A percentile compares a stretch with the other conserved stretches of the same genome.
Conservation (phyloP, 2,797 vertebrate species). For the Girardinus metallicus region DNA sequence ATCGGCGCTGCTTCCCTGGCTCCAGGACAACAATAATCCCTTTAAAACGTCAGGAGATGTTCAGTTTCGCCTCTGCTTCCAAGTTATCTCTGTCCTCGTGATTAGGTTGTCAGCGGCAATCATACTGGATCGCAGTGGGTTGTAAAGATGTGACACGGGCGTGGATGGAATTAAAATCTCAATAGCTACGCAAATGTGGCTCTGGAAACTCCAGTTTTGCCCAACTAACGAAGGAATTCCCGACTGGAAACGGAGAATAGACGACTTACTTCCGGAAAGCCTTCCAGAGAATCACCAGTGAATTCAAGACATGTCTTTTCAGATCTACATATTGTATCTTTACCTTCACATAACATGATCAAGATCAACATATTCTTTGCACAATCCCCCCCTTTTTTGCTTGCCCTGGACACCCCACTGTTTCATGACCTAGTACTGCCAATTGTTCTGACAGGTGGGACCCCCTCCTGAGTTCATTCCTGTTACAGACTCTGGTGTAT, state of each 20-base stretch:
- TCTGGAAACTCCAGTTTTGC: slow-evolving; percentile 38
- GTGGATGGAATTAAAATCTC: neutral
- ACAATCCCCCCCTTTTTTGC: slow-evolving; percentile 27
- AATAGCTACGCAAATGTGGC: slow-evolving; percentile 15
- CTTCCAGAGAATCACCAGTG: slow-evolving; percentile 27
- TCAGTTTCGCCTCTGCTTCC: slow-evolving; percentile 21
- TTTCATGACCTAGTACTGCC: slow-evolving; percentile 40
- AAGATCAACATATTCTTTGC: slow-evolving; percentile 52
- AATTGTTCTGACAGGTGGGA: slow-evolving; percentile 73
- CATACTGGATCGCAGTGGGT: slow-evolving; percentile 41
- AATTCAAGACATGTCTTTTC: slow-evolving; percentile 21
- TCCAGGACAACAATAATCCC: slow-evolving; percentile 40
- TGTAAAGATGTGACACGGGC: slow-evolving; percentile 24
- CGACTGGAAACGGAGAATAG: slow-evolving; percentile 1
- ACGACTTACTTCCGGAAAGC: slow-evolving; percentile 17
- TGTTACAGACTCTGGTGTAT: neutral
- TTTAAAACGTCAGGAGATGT: slow-evolving; percentile 30
- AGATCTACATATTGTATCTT: slow-evolving; percentile 32
- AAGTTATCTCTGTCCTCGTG: slow-evolving; percentile 44
- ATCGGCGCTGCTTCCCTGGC: slow-evolving; percentile 31
- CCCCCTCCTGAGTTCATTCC: slow-evolving; percentile 20
- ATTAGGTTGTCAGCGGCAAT: slow-evolving; percentile 40
- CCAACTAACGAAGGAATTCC: neutral
- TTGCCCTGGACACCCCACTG: slow-evolving; percentile 33
- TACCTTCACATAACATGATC: slow-evolving; percentile 62